These are phyloP conservation scores for Eumerus sabulonum DNA, from an alignment of 2,888 invertebrate genomes.

Conservation along the genomic window DNA sequence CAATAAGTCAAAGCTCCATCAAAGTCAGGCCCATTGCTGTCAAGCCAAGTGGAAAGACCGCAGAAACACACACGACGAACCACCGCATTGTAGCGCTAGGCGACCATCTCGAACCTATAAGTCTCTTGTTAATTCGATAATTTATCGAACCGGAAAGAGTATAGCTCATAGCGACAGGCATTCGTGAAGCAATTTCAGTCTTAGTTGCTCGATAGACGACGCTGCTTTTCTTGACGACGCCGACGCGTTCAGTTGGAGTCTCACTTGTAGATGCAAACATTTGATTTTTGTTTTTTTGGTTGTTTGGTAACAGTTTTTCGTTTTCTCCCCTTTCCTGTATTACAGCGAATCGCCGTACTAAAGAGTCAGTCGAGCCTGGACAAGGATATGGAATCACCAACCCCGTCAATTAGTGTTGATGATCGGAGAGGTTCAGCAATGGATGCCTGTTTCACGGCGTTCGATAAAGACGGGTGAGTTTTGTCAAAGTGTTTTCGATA, in stretches of 20 bases:
- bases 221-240: slow-evolving; percentile 26
- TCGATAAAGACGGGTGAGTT: slow-evolving; percentile 92
- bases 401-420: slow-evolving; percentile 79
- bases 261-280: no score
- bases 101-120: slow-evolving; percentile 22
- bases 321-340: background rate
- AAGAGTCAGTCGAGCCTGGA: slow-evolving; percentile 42
- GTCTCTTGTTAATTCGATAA: slow-evolving; percentile 60
- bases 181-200: slow-evolving; percentile 5
- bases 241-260: slow-evolving; percentile 37
- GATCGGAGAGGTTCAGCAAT: slow-evolving; percentile 84
- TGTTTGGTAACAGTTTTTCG: background rate
- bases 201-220: background rate
- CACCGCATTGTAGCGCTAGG: slow-evolving; percentile 30
- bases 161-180: background rate
- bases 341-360: slow-evolving; percentile 33
- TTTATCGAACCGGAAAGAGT: slow-evolving; percentile 53
- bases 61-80: background rate
- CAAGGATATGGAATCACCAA: slow-evolving; percentile 77
- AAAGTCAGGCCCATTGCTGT: slow-evolving; percentile 19
- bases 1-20: slow-evolving; percentile 25
- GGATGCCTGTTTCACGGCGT: slow-evolving; percentile 95
- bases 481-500: slow-evolving; percentile 2
- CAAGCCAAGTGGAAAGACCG: slow-evolving; percentile 7
- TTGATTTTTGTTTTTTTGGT: background rate